phyloP scores from a whole-genome alignment of 2,888 invertebrate species.

The Teleiodes luculella region DNA sequence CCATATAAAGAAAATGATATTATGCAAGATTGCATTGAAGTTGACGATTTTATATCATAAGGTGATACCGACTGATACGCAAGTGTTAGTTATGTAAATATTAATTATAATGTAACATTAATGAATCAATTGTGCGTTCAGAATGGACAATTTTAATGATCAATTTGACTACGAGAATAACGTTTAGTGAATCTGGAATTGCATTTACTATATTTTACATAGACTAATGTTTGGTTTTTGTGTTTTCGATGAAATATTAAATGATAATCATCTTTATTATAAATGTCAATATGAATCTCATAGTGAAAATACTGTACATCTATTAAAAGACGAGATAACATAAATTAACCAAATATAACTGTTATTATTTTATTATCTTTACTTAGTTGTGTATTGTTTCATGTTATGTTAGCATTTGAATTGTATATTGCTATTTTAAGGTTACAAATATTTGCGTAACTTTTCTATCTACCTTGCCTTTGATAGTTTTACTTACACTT shows the following conservation, averaged over 20 bases:
- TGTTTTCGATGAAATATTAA: constrained; percentile 13
- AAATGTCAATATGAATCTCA: not conserved
- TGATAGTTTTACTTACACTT: constrained; percentile 55
- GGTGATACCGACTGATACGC: constrained; percentile 65
- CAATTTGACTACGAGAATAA: constrained; percentile 29
- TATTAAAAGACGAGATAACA: not conserved
- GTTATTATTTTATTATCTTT: not conserved
- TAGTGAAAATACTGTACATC: not conserved
- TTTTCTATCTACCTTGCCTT: constrained; percentile 65
- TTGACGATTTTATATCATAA: constrained; percentile 25
- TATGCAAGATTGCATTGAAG: not conserved
- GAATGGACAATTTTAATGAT: constrained; percentile 43
- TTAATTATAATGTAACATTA: constrained; percentile 54
- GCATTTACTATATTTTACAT: constrained; percentile 41
- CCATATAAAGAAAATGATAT: no score
- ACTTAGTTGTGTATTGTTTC: constrained; percentile 27
- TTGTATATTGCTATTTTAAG: constrained; percentile 48
- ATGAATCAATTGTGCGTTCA: constrained; percentile 57
- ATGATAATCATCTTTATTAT: constrained; percentile 22
- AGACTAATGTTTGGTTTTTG: constrained; percentile 15
- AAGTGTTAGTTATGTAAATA: constrained; percentile 75
- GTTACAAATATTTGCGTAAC: constrained; percentile 41
- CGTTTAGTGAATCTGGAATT: constrained; percentile 54
- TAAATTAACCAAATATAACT: not conserved
- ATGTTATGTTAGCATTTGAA: constrained; percentile 30